Evolutionary conservation across 2,888 invertebrate species (phyloP), one percentile per base, ranked within the genome.

Genomic region (Microchrysa polita): DNA sequence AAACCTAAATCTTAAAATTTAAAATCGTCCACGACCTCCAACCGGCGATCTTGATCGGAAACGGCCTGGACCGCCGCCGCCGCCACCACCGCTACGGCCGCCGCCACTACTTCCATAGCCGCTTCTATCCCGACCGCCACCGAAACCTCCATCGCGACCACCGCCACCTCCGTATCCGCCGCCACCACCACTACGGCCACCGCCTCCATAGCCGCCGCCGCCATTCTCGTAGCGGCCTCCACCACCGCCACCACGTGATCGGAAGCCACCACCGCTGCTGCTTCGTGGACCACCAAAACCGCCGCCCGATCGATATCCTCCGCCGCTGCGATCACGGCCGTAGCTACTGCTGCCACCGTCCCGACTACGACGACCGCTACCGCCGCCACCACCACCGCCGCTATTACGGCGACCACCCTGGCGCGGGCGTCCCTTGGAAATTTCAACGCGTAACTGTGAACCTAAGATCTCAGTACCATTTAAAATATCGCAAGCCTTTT

Each of bases 391-490:
- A 79, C 88, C 88, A 77, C 89, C 88, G 75, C 89, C 86, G 67
- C 88, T 88, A 76, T 89, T 87, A 75, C 89, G 86, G 69, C 88
- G 88, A 77, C 91, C 88, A 76, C 91, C 88, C 73, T 91, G 90
- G 61, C 93, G 89, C 77, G 92, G 91, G 77, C 93, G 89, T 79
- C 93, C 93, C 78, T 94, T 90, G 74, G 94, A 94, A 80, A 95
- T 91, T 86, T 96, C 95, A 76, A 96, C 95, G 81, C 95, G 89
- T 78, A 96, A 87, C 81, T 94, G 94, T 79, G 93, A 92, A 79
- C 95, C 95, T 87, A 94, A 87, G 82, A 95, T 90, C 84, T 94
- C 94, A 78, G 92, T 91, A 77, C 95, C 95, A 81, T 96, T 95
- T 87, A 96, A 89, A 81, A 91, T 92, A 77, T 84, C 84, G 86